Percentiles rank a stretch among this genome's conserved stretches.
Evolutionary conservation across 2,113 vertebrate genomes (phyloP).

Genomic region (Dasyurus viverrinus): DNA sequence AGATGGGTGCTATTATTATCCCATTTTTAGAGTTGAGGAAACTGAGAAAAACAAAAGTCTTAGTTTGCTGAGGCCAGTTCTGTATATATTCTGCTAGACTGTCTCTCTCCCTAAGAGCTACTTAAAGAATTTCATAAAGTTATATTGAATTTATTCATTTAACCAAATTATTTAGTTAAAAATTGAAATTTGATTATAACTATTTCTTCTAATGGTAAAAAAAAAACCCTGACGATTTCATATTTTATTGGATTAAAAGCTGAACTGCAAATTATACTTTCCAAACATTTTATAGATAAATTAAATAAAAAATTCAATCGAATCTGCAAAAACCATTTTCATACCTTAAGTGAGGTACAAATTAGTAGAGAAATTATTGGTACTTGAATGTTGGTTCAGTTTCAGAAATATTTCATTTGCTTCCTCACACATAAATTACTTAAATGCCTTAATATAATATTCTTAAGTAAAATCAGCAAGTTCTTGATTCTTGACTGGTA

Average conservation of each 20-base stretch:
- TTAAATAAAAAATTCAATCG: constrained; percentile 28
- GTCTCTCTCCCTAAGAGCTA: neutral
- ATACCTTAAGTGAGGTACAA: neutral
- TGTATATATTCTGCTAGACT: neutral
- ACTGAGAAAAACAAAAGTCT: neutral
- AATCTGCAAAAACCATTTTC: neutral
- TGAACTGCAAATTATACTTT: constrained; percentile 26
- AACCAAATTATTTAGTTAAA: neutral
- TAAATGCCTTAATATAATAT: constrained; percentile 42
- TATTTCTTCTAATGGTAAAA: constrained; percentile 43
- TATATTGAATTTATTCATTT: constrained; percentile 38
- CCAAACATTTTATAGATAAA: constrained; percentile 46
- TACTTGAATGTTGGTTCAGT: constrained; percentile 37
- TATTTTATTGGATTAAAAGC: constrained; percentile 27
- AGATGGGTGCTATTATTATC: neutral
- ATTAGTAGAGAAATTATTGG: constrained; percentile 36
- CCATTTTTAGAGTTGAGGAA: neutral
- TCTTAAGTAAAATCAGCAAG: neutral
- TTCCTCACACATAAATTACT: constrained; percentile 42
- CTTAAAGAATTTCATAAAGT: constrained; percentile 13
- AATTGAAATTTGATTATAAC: constrained; percentile 27
- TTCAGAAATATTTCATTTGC: constrained; percentile 45
- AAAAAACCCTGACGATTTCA: constrained; percentile 2
- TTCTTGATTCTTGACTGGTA: neutral
- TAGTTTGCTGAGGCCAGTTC: neutral